These are phyloP conservation scores for Netelia inedita DNA, from an alignment of 2,888 invertebrate genomes.

Conservation along the genomic window DNA sequence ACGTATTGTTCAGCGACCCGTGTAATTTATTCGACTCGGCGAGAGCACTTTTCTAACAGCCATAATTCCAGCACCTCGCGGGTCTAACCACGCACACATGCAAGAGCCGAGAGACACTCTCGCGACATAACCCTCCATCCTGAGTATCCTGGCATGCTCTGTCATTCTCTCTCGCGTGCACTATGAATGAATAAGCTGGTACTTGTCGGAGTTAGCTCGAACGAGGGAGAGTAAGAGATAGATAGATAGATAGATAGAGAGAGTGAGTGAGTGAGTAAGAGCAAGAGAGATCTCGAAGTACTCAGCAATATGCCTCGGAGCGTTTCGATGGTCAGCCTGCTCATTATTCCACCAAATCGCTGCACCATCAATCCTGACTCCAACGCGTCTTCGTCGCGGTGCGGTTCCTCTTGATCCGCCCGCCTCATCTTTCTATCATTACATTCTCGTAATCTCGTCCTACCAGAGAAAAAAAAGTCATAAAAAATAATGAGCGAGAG, in stretches of 20 bases:
- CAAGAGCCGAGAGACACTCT: not conserved
- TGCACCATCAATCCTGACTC: conserved; percentile 53
- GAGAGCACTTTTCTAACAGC: conserved; percentile 62
- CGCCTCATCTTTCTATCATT: conserved; percentile 27
- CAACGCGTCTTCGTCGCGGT: conserved; percentile 21
- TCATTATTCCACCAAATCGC: conserved; percentile 59
- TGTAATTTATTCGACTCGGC: conserved; percentile 65
- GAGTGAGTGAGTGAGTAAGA: conserved; percentile 3
- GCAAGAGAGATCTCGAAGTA: conserved; percentile 6
- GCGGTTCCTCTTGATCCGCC: not conserved
- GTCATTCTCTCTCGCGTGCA: conserved; percentile 12
- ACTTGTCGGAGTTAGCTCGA: not conserved
- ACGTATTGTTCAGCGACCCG: conserved; percentile 66
- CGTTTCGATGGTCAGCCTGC: conserved; percentile 21
- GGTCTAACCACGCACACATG: conserved; percentile 14
- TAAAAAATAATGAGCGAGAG: conserved; percentile 16
- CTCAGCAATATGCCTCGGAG: conserved; percentile 28
- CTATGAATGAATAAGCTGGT: conserved; percentile 24
- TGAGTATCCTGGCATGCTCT: conserved; percentile 5
- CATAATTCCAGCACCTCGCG: conserved; percentile 40
- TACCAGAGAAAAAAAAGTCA: not conserved
- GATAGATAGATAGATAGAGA: not conserved
- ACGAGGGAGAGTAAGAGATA: conserved; percentile 8
- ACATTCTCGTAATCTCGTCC: conserved; percentile 16
- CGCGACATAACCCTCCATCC: conserved; percentile 15